Conservation (phyloP, 2,797 vertebrate species). For the Crax fasciolata region DNA sequence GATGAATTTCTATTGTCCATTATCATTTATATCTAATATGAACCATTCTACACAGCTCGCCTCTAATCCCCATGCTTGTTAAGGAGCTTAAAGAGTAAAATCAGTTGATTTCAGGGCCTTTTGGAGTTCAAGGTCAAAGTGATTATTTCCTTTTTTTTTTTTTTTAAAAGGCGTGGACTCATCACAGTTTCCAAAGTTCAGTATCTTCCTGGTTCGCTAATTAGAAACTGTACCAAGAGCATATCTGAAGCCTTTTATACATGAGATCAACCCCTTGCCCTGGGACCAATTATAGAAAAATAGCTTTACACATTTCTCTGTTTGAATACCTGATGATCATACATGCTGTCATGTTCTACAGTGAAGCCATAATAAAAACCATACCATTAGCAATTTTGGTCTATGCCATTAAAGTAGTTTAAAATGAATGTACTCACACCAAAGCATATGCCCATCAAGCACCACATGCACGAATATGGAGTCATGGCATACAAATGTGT, state of each 20-base stretch:
- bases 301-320: slow-evolving; percentile 74
- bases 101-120: slow-evolving; percentile 85
- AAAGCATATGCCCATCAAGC: not conserved
- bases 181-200: slow-evolving; percentile 82
- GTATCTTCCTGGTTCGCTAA: slow-evolving; percentile 80
- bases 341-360: slow-evolving; percentile 71
- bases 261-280: slow-evolving; percentile 79
- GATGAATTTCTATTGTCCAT: slow-evolving; percentile 80
- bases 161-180: slow-evolving; percentile 68
- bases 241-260: slow-evolving; percentile 79
- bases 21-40: slow-evolving; percentile 82
- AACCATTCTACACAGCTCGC: slow-evolving; percentile 72
- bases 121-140: slow-evolving; percentile 86
- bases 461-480: not conserved
- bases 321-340: slow-evolving; percentile 79
- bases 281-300: slow-evolving; percentile 84
- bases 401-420: not conserved
- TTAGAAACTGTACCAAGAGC: slow-evolving; percentile 81
- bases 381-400: slow-evolving; percentile 30
- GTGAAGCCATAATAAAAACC: slow-evolving; percentile 57
- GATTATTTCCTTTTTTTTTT: slow-evolving; percentile 80
- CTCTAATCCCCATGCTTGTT: slow-evolving; percentile 82
- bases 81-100: slow-evolving; percentile 84
- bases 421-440: not conserved
- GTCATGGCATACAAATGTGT: not conserved